Percentiles rank a stretch among this genome's conserved stretches.
Evolutionary conservation across 64 coral and sea anemone species (phyloP).

Genomic region (Montipora sp.): DNA sequence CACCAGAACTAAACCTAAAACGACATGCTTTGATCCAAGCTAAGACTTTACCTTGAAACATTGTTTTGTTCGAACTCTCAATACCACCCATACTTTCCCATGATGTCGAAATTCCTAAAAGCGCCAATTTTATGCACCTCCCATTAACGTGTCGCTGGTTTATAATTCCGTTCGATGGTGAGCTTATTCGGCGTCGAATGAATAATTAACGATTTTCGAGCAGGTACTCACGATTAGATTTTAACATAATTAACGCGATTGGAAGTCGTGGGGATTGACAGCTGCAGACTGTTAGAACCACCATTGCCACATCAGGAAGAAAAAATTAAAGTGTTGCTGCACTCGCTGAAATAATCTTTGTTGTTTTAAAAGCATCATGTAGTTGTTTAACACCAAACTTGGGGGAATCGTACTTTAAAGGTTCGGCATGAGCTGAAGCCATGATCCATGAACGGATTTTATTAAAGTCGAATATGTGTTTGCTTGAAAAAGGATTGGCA

Average conservation of each 20-base stretch:
- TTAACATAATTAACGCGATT: constrained; percentile 43
- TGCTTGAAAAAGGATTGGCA: too few species aligned
- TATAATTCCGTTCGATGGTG: background rate
- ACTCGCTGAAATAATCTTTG: too few species aligned
- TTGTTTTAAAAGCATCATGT: too few species aligned
- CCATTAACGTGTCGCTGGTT: constrained; percentile 29
- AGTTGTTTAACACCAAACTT: too few species aligned
- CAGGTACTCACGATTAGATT: constrained; percentile 46
- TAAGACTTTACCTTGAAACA: constrained; percentile 39
- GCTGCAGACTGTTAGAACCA: background rate
- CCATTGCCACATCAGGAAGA: background rate
- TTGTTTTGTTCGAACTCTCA: constrained; percentile 44
- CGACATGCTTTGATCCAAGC: background rate
- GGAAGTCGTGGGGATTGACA: constrained; percentile 12
- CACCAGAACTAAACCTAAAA: background rate
- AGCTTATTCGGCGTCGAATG: constrained; percentile 5
- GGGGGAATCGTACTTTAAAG: too few species aligned
- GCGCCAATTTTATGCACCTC: constrained; percentile 2
- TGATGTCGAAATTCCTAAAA: constrained; percentile 12
- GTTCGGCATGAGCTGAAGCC: too few species aligned
- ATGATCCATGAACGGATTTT: too few species aligned
- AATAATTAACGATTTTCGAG: constrained; percentile 42
- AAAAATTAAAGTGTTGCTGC: too few species aligned
- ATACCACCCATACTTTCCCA: constrained; percentile 17
- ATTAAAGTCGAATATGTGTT: too few species aligned